These are phyloP conservation scores for Cataglyphis altisquamis DNA, from an alignment of 2,888 invertebrate species.

Conservation along the genomic window DNA sequence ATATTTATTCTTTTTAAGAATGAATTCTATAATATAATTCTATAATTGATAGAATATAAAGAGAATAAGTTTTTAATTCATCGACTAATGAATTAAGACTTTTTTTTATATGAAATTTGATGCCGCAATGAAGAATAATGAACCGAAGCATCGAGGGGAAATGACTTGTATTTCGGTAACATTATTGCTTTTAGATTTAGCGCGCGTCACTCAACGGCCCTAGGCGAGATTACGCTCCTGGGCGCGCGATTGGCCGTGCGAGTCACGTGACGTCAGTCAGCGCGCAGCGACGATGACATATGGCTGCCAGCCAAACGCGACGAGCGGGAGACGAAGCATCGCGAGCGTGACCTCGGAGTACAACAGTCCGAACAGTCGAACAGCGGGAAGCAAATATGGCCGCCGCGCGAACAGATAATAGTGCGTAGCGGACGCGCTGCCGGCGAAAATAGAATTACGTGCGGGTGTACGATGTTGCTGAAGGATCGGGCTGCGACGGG, in stretches of 20 bases:
- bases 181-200: background rate
- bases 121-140: background rate
- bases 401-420: constrained; percentile 81
- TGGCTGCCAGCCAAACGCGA: constrained; percentile 82
- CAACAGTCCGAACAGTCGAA: constrained; percentile 65
- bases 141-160: too few relatives aligned
- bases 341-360: constrained; percentile 11
- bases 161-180: background rate
- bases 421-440: constrained; percentile 79
- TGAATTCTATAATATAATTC: too few relatives aligned
- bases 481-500: constrained; percentile 78
- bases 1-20: too few relatives aligned
- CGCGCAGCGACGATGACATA: constrained; percentile 61
- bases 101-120: background rate
- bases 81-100: background rate
- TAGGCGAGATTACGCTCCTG: background rate
- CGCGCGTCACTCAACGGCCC: background rate
- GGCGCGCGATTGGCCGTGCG: background rate
- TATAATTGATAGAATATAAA: background rate
- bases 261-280: constrained; percentile 68
- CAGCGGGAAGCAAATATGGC: constrained; percentile 81
- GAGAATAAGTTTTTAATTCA: background rate
- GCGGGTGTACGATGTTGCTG: constrained; percentile 82
- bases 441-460: constrained; percentile 70
- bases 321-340: constrained; percentile 60